Conservation (phyloP, 1,140 invertebrate species). For the Ditylenchus dipsaci region DNA sequence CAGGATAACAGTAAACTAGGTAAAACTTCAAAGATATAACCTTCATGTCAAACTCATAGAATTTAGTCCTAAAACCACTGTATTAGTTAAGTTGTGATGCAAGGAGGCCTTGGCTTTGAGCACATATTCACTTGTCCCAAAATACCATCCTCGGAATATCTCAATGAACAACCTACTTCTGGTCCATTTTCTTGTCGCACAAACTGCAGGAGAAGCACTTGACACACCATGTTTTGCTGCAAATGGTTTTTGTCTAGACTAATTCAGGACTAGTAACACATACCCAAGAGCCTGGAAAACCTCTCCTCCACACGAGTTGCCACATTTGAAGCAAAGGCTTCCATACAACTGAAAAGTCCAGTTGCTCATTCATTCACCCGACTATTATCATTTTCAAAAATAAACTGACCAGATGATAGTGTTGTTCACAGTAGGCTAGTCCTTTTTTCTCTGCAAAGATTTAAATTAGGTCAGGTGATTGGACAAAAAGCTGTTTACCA, state of each 20-base stretch:
- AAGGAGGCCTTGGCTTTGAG: too few species aligned
- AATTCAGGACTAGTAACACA: too few species aligned
- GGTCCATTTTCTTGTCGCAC: slow-evolving; percentile 93
- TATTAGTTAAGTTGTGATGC: slow-evolving; percentile 10
- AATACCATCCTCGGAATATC: too few species aligned
- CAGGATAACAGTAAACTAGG: too few species aligned
- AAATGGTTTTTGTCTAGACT: too few species aligned
- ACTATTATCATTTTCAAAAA: too few species aligned
- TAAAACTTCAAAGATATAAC: too few species aligned
- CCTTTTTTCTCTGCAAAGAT: slow-evolving; percentile 76
- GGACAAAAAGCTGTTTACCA: slow-evolving; percentile 58
- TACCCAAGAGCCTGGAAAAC: slow-evolving; percentile 84
- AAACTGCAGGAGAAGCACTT: slow-evolving; percentile 97
- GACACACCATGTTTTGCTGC: slow-evolving; percentile 95
- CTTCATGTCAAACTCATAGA: slow-evolving; percentile 96
- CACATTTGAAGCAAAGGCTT: slow-evolving; percentile 95
- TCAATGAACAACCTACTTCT: slow-evolving; percentile 67
- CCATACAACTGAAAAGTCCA: slow-evolving; percentile 86
- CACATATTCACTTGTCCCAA: too few species aligned
- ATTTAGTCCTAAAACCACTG: slow-evolving; percentile 73
- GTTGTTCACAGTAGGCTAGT: slow-evolving; percentile 95
- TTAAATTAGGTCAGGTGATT: too few species aligned
- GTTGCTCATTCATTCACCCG: too few species aligned
- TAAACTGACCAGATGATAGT: slow-evolving; percentile 74
- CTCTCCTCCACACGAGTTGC: slow-evolving; percentile 92